Evolutionary conservation across 1,140 invertebrate species (phyloP), one percentile per base, ranked within the genome.

Genomic region (Drosophila dunni): DNA sequence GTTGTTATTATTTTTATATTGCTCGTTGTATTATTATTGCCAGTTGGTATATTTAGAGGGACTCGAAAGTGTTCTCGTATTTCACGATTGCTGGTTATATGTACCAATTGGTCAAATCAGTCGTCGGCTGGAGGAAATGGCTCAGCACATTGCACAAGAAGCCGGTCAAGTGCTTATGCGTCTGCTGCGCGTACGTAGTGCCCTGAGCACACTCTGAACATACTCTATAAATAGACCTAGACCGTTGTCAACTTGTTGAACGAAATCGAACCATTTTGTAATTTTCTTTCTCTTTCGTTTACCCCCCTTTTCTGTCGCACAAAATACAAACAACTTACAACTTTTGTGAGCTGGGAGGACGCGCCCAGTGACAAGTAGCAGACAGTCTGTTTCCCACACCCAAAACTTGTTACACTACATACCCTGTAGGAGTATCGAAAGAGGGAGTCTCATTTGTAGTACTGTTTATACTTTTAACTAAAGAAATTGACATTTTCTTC

Each of bases 211-310:
- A 42, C 24, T 13, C 50, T 7, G 24, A 29, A 29, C 24, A 29
- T 29, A 29, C 15, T n/a, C 64, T 74, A 74, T 69, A 69, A 68
- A 74, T 74, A 74, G 71, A 50, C 42, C 44, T 17, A 46, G 44
- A 54, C 46, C 57, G 56, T 74, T 62, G 64, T 60, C 65, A 74
- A 74, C 71, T 74, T 74, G 71, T 74, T 74, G 65, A 74, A 56
- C 71, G 42, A 74, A 68, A 74, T 69, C 71, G 71, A 74, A 74
- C 56, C 71, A 56, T 69, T 62, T 71, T 65, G 38, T 29, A 29
- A 29, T 29, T 29, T 29, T 29, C 24, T 29, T 29, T 29, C 24
- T 29, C 24, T 29, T 29, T 29, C 24, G 24, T 29, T 29, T 29
- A 5, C 0, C 24, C 24, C 24, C 6, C 24, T 29, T 29, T 29